phyloP scores from a whole-genome alignment of 2,113 vertebrate genomes.

The Tamias sibiricus region DNA sequence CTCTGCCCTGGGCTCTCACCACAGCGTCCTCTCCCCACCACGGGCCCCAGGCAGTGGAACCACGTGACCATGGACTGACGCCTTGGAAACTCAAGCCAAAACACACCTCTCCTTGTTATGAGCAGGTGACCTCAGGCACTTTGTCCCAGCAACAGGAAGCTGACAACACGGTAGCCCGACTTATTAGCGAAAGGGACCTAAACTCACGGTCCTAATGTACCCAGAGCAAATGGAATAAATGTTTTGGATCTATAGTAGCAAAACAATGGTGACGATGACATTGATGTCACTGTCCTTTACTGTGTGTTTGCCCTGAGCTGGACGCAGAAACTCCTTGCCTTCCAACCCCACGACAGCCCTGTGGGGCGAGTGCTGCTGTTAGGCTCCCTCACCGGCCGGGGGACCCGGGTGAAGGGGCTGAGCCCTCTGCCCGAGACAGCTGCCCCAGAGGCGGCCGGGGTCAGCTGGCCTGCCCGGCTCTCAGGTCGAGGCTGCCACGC shows the following conservation, averaged over 20 bases:
- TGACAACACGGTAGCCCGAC: background rate
- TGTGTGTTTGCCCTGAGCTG: background rate
- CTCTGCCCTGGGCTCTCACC: background rate
- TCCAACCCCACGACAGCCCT: background rate
- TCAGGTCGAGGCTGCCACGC: background rate
- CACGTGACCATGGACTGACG: background rate
- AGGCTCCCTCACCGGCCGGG: background rate
- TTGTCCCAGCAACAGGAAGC: background rate
- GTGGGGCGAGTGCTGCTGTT: background rate
- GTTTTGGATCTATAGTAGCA: background rate
- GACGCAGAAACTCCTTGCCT: background rate
- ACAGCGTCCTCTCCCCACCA: background rate
- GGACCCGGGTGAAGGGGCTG: background rate
- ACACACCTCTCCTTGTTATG: background rate
- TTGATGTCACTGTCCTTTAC: background rate
- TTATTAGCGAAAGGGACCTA: background rate
- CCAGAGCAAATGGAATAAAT: background rate
- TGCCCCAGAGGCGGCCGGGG: background rate
- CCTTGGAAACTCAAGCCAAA: background rate
- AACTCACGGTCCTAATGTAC: background rate
- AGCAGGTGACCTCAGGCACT: background rate
- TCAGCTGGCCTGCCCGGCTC: background rate
- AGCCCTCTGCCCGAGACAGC: background rate
- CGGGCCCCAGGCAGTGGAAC: too few species aligned
- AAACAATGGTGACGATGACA: background rate